phyloP scores from a whole-genome alignment of 2,797 vertebrate genomes.

The Masticophis lateralis region DNA sequence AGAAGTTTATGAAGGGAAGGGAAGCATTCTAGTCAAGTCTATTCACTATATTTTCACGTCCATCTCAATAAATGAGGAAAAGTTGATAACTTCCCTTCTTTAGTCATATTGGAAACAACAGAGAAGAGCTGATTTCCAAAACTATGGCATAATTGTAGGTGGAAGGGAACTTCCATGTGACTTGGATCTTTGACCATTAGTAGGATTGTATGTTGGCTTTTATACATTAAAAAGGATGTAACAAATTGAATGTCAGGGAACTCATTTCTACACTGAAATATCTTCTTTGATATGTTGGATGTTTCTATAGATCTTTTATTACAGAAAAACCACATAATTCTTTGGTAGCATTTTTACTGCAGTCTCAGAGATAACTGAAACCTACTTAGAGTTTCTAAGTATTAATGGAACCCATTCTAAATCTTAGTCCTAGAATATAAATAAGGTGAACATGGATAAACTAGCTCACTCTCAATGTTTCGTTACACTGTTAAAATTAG shows the following conservation, averaged over 20 bases:
- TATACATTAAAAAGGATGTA: not conserved
- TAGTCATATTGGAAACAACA: not conserved
- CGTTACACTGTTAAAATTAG: not conserved
- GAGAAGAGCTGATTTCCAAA: not conserved
- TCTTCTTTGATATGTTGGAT: not conserved
- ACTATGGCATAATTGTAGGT: not conserved
- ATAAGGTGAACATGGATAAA: not conserved
- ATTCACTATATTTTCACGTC: not conserved
- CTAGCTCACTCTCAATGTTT: too few species aligned
- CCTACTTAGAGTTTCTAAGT: not conserved
- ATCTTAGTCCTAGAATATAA: not conserved
- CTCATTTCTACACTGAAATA: not conserved
- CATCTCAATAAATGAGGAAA: not conserved
- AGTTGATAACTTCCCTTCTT: not conserved
- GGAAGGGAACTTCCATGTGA: not conserved
- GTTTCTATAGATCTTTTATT: not conserved
- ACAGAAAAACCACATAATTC: not conserved
- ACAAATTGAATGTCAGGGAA: not conserved
- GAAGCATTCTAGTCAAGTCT: not conserved
- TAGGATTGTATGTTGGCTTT: not conserved
- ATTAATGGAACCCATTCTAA: not conserved
- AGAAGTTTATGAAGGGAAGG: not conserved
- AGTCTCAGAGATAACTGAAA: not conserved
- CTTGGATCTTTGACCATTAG: not conserved
- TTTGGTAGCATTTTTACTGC: not conserved